A percentile compares a stretch with the other conserved stretches of the same genome.
These are phyloP conservation scores for Drosophila nikananu DNA, from an alignment of 1,140 invertebrate species.

Conservation along the genomic window DNA sequence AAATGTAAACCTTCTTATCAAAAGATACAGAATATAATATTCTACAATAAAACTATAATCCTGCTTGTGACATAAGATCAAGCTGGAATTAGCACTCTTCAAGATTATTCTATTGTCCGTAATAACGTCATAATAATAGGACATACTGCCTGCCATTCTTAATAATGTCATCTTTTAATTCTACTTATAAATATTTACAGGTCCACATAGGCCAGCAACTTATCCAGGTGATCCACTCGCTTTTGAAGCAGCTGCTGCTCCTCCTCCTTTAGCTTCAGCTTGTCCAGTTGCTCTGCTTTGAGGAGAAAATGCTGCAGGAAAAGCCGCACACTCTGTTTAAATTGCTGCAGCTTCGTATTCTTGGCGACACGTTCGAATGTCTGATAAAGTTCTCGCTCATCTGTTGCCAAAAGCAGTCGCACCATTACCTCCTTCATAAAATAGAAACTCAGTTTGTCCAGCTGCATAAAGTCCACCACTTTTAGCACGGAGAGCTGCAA, in stretches of 20 bases:
- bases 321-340: constrained; percentile 90
- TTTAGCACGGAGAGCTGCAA: constrained; percentile 94
- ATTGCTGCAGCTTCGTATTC: constrained; percentile 88
- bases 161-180: no score
- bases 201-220: constrained; percentile 85
- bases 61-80: not conserved
- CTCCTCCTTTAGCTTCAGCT: constrained; percentile 85
- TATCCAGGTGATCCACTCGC: constrained; percentile 86
- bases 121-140: not conserved
- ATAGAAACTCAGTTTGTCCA: constrained; percentile 89
- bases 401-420: constrained; percentile 87
- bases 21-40: not conserved
- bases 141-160: not conserved
- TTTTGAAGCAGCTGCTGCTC: constrained; percentile 85
- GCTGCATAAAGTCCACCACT: constrained; percentile 90
- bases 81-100: not conserved
- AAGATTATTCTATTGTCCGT: not conserved
- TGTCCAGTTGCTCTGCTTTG: constrained; percentile 86
- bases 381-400: constrained; percentile 64
- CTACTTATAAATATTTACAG: constrained; percentile 52
- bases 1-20: not conserved
- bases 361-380: constrained; percentile 88
- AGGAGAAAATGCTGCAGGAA: constrained; percentile 92
- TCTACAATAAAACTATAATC: not conserved
- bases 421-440: constrained; percentile 90